Percentiles rank a stretch among this genome's conserved stretches.
Conservation (phyloP, 2,797 vertebrate genomes). For the Delichon dasypus region DNA sequence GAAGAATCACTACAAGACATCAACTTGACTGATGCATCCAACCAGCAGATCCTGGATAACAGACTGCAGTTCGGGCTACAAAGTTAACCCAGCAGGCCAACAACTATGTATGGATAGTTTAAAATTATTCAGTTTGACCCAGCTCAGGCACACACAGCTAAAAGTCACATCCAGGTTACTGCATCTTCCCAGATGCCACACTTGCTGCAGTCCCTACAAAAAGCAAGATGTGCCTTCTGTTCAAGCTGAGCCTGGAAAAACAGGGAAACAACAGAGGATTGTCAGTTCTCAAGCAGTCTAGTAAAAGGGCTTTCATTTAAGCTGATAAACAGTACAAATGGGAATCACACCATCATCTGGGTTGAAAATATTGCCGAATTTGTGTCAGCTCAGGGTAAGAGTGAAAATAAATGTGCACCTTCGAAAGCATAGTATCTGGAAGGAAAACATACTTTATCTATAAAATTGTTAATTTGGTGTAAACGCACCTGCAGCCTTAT, state of each 20-base stretch:
- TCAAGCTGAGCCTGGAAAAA: not conserved
- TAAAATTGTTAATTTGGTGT: not conserved
- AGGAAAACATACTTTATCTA: not conserved
- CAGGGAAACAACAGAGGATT: not conserved
- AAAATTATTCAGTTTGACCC: not conserved
- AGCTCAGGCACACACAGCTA: not conserved
- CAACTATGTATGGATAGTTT: not conserved
- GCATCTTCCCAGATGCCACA: not conserved
- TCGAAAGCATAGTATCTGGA: not conserved
- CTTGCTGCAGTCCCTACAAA: not conserved
- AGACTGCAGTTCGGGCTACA: not conserved
- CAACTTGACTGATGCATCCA: not conserved
- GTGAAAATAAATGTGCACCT: not conserved
- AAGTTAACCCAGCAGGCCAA: not conserved
- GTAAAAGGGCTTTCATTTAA: not conserved
- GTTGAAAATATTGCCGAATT: not conserved
- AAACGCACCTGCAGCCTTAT: not conserved
- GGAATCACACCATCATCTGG: not conserved
- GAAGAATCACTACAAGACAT: not conserved
- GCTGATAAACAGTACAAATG: not conserved
- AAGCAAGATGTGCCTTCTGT: not conserved
- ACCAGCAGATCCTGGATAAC: not conserved
- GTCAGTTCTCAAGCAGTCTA: not conserved
- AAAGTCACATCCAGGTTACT: not conserved
- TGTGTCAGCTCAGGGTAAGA: not conserved